Base-by-base conservation (phyloP, 2,888 invertebrate species). In the Schizotus pectinicornis region DNA sequence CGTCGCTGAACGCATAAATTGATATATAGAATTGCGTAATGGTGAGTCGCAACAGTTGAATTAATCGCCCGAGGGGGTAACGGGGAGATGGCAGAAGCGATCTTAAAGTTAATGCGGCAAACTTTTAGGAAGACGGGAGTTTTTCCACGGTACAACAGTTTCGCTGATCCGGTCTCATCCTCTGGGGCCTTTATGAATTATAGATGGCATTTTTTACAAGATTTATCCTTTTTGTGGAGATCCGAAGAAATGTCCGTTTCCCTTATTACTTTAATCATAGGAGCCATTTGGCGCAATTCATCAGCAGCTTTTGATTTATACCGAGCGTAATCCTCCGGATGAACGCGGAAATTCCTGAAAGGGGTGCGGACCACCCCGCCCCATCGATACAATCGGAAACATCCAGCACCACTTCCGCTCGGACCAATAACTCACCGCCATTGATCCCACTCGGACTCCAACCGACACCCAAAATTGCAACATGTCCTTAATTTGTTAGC, bases 241-340 rank as follows among this genome's bases (percentile, higher is more conserved):
- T 69, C 63, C 64, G 67, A 70, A 74, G 72, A 73, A 72, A 73
- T 71, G 73, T 73, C 74, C 75, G 75, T 75, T 75, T 77, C 72
- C 74, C 72, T 79, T 79, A 80, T 80, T 79, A 77, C 79, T 79
- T 78, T 79, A 80, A 80, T 79, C 79, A 80, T 79, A 76, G 76
- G 75, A 76, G 73, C 77, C 79, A 79, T 80, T 80, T 79, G 77
- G 77, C 73, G 74, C 78, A 75, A 80, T 79, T 78, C 76, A 77
- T 80, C 79, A 77, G 73, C 64, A 65, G 66, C 67, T 66, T 70
- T 67, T 76, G 78, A 78, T 77, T 77, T 78, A 77, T 77, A 61
- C 68, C 52, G 61, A 66, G 58, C 56, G 61, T 68, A 69, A 70
- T 69, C 67, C 62, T 31, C 34, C 53, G 45, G 45, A 33, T 33